These are phyloP conservation scores for Nemopilema nomurai DNA, from an alignment of 30 jellyfish, hydroid and myxozoan genomes.

Conservation along the genomic window DNA sequence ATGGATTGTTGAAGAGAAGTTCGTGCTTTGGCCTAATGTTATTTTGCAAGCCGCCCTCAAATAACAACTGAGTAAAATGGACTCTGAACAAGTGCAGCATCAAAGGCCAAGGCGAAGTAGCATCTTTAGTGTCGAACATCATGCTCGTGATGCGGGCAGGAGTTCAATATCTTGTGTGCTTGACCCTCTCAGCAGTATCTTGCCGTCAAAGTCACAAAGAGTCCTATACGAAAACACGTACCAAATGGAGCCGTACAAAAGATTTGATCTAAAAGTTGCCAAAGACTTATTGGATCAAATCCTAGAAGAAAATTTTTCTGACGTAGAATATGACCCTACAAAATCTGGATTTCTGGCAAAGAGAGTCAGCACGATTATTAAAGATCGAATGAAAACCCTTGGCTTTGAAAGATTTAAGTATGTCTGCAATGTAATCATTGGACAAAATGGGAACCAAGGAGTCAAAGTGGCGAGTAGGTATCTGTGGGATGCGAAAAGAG, in stretches of 20 bases:
- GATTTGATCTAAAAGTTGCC: constrained; percentile 58
- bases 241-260: constrained; percentile 80
- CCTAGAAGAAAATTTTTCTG: constrained; percentile 65
- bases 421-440: constrained; percentile 82
- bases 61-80: constrained; percentile 10
- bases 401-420: constrained; percentile 72
- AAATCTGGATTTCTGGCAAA: constrained; percentile 61
- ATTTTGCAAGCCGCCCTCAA: too few relatives aligned
- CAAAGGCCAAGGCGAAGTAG: constrained; percentile 74
- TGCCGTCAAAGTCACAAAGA: constrained; percentile 13
- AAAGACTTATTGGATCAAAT: constrained; percentile 47
- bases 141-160: constrained; percentile 70
- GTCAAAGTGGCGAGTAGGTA: constrained; percentile 83
- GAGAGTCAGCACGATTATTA: constrained; percentile 61
- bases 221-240: constrained; percentile 84
- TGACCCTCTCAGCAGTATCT: constrained; percentile 10
- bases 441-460: constrained; percentile 80
- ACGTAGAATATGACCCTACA: constrained; percentile 63
- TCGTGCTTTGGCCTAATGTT: not conserved
- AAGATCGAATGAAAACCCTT: constrained; percentile 72
- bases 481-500: constrained; percentile 95
- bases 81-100: not conserved
- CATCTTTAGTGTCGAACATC: constrained; percentile 75
- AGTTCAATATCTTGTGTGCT: constrained; percentile 40
- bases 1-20: not conserved